Evolutionary conservation across 2,888 invertebrate genomes (phyloP).

Genomic region (Teleogryllus oceanicus): DNA sequence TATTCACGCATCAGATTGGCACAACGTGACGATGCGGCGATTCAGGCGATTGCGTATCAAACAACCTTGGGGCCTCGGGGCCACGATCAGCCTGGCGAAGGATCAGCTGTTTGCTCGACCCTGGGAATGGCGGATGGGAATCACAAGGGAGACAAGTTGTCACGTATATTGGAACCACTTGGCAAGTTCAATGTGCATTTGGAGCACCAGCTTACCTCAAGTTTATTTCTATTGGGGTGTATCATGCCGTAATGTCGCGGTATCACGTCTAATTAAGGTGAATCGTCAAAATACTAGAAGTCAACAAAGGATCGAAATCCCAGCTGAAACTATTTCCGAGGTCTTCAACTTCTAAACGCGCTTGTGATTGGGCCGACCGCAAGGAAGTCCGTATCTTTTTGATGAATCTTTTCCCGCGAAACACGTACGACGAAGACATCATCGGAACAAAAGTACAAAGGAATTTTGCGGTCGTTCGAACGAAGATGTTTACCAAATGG

Average conservation of each 20-base stretch:
- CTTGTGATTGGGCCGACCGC: constrained; percentile 31
- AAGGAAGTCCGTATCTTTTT: background rate
- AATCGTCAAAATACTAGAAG: constrained; percentile 30
- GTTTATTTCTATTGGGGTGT: constrained; percentile 37
- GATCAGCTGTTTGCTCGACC: constrained; percentile 36
- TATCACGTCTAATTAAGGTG: constrained; percentile 26
- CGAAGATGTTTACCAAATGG: background rate
- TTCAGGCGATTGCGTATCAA: constrained; percentile 1
- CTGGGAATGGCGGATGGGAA: constrained; percentile 32
- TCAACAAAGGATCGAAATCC: constrained; percentile 34
- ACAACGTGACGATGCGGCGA: background rate
- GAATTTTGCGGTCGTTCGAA: constrained; percentile 2
- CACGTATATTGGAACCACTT: background rate
- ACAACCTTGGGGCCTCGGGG: constrained; percentile 28
- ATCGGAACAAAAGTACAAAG: constrained; percentile 18
- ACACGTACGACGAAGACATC: background rate
- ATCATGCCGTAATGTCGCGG: constrained; percentile 35
- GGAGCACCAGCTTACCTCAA: constrained; percentile 36
- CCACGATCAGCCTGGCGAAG: constrained; percentile 29
- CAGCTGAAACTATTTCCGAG: constrained; percentile 32
- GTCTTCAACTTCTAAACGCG: constrained; percentile 32
- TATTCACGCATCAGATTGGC: constrained; percentile 26
- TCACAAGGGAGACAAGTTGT: constrained; percentile 2
- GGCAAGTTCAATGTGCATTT: background rate
- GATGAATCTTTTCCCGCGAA: background rate